These are phyloP conservation scores for Siniperca chuatsi DNA, from an alignment of 2,113 vertebrate genomes.

Conservation along the genomic window DNA sequence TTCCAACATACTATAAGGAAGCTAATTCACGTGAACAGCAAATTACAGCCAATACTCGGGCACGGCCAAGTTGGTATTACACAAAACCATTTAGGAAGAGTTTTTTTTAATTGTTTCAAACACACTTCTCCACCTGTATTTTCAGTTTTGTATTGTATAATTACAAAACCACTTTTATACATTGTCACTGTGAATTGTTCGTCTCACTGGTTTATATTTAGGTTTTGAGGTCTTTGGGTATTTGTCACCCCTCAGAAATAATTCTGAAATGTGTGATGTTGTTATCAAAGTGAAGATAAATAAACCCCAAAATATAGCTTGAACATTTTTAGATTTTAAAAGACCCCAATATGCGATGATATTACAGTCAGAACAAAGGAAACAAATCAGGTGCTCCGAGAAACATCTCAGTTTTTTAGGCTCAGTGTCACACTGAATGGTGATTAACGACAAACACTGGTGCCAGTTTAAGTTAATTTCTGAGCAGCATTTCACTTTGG, in stretches of 20 bases:
- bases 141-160: background rate
- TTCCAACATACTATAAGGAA: too few species aligned
- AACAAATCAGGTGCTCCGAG: background rate
- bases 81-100: background rate
- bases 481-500: background rate
- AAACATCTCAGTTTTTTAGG: background rate
- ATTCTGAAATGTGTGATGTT: conserved; percentile 1
- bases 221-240: background rate
- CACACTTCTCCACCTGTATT: too few species aligned
- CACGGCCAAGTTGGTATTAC: background rate
- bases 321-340: conserved; percentile 8
- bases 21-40: too few species aligned
- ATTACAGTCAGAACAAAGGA: conserved; percentile 7
- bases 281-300: background rate
- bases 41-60: too few species aligned
- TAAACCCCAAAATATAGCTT: conserved; percentile 1
- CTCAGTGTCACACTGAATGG: background rate
- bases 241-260: conserved; percentile 10
- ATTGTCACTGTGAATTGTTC: background rate
- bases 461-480: background rate
- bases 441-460: conserved; percentile 8
- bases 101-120: background rate
- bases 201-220: conserved; percentile 20
- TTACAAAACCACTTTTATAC: background rate
- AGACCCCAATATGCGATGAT: background rate